These are phyloP conservation scores for Pelmatolapia mariae DNA, from an alignment of 2,113 vertebrate genomes.

Conservation along the genomic window DNA sequence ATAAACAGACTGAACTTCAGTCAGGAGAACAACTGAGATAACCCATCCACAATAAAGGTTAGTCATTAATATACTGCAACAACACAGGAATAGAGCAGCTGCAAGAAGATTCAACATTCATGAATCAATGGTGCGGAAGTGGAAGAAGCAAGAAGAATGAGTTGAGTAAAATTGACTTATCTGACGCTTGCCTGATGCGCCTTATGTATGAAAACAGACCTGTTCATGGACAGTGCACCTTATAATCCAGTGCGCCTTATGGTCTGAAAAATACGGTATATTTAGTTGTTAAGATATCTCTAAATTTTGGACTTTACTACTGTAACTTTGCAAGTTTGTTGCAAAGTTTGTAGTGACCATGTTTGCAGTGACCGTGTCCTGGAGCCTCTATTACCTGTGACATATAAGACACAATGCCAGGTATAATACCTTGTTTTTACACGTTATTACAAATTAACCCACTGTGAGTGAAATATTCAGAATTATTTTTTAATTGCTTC, in stretches of 20 bases:
- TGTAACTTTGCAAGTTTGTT: not conserved
- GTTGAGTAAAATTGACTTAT: not conserved
- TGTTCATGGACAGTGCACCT: not conserved
- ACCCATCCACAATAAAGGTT: not conserved
- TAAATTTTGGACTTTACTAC: not conserved
- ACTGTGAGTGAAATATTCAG: not conserved
- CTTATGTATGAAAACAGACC: not conserved
- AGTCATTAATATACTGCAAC: not conserved
- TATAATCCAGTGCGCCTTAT: not conserved
- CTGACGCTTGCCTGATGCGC: not conserved
- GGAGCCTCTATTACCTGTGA: not conserved
- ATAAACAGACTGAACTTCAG: not conserved
- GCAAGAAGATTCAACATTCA: not conserved
- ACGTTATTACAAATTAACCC: not conserved
- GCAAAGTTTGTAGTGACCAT: not conserved
- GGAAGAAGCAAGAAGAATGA: not conserved
- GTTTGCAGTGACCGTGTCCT: accelerated
- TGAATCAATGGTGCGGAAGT: not conserved
- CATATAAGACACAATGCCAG: not conserved
- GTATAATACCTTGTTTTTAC: not conserved
- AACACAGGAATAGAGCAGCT: accelerated
- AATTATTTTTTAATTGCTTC: not conserved
- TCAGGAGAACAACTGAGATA: not conserved
- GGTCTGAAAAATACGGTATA: not conserved
- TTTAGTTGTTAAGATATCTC: not conserved